These are phyloP conservation scores for Lophius piscatorius DNA, from an alignment of 2,113 vertebrate genomes.

Conservation along the genomic window DNA sequence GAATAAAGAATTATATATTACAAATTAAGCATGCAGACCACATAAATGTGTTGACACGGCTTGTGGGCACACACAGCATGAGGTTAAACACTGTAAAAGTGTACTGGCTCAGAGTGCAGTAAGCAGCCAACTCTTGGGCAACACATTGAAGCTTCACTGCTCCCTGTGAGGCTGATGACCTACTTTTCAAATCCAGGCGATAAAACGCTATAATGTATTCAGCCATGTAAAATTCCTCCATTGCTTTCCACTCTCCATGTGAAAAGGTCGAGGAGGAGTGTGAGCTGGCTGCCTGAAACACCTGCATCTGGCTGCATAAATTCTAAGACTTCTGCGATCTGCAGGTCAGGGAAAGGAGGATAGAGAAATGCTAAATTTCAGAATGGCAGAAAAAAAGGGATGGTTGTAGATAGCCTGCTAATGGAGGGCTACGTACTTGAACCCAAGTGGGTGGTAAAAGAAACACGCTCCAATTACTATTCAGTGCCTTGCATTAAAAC, in stretches of 20 bases:
- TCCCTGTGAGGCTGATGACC: constrained; percentile 63
- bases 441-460: not conserved
- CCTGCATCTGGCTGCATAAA: constrained; percentile 7
- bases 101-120: constrained; percentile 28
- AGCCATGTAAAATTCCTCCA: constrained; percentile 56
- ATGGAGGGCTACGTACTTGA: constrained; percentile 19
- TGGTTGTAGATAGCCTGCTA: constrained; percentile 19
- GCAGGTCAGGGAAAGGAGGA: constrained; percentile 10
- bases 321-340: constrained; percentile 9
- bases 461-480: not conserved
- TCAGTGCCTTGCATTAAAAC: constrained; percentile 1
- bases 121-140: constrained; percentile 44
- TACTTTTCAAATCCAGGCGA: constrained; percentile 64
- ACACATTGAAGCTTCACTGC: constrained; percentile 40
- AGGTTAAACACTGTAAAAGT: constrained; percentile 3
- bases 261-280: not conserved
- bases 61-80: constrained; percentile 1
- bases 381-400: not conserved
- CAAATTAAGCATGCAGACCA: constrained; percentile 4
- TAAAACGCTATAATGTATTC: constrained; percentile 44
- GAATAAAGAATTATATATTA: constrained; percentile 6
- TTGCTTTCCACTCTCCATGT: constrained; percentile 35
- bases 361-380: constrained; percentile 9
- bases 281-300: constrained; percentile 8
- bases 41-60: constrained; percentile 1